Evolutionary conservation across 2,797 vertebrate species (phyloP), one percentile per base, ranked within the genome.

Genomic region (Yasuhikotakia modesta): DNA sequence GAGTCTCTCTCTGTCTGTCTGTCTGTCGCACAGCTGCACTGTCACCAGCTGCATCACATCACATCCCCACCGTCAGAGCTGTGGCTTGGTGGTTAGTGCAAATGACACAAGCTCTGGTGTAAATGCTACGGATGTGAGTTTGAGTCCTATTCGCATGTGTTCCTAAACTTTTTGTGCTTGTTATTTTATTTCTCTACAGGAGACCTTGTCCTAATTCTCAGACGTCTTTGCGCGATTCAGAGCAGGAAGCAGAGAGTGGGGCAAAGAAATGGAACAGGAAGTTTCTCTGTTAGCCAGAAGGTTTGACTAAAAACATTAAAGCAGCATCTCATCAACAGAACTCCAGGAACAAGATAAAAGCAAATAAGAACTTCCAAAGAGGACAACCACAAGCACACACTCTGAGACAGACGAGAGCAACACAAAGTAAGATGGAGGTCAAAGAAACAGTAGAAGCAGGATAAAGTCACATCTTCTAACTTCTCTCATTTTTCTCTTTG

Each of bases 201-300:
- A 79, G 58, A 69, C 39, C 45, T 70, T 17, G 19, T 66, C 6
- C n/a, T 65, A 13, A 14, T 32, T 70, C 11, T 57, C 58, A 55
- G 55, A 69, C 71, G 52, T 21, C 57, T 74, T 60, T 50, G 24
- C 17, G 27, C 8, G 14, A n/a, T n/a, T 48, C 64, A 27, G 39
- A 79, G 52, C 17, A 70, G 73, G 52, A 81, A 70, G 58, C 71
- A 24, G 55, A 5, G n/a, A 39, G 24, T 63, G 22, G 48, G 8
- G 52, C 58, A 79, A 52, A 43, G 55, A 81, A 80, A 79, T 78
- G 67, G 75, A 78, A 63, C 57, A 22, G 48, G 70, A 73, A 27
- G 35, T 70, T 55, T 48, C 58, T 35, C 24, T 58, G 57, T 77
- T 35, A 12, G n/a, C 55, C 53, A 52, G 46, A 7, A 55, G 48